These are phyloP conservation scores for Sphecodes monilicornis DNA, from an alignment of 2,888 invertebrate species.

Conservation along the genomic window DNA sequence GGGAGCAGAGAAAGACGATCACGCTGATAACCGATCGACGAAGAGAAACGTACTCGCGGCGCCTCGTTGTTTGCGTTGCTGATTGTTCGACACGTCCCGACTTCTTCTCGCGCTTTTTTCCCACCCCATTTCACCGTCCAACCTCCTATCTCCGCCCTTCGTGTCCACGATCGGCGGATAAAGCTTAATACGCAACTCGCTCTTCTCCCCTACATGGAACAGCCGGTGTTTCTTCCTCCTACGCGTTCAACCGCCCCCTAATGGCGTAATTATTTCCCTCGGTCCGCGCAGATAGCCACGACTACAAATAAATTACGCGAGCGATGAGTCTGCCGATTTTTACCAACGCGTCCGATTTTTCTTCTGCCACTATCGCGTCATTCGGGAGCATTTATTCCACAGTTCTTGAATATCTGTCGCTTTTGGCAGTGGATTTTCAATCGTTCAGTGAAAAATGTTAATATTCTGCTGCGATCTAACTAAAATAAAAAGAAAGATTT, in stretches of 20 bases:
- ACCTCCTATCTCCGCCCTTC: background rate
- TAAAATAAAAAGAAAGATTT: too few relatives aligned
- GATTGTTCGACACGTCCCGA: conserved; percentile 62
- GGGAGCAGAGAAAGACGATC: conserved; percentile 48
- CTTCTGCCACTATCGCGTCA: background rate
- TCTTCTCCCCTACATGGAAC: background rate
- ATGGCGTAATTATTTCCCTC: conserved; percentile 52
- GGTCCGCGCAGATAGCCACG: conserved; percentile 15
- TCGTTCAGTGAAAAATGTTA: too few relatives aligned
- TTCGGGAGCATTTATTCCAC: too few relatives aligned
- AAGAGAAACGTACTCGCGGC: conserved; percentile 63
- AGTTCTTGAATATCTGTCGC: too few relatives aligned
- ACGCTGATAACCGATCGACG: conserved; percentile 70
- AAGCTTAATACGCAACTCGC: conserved; percentile 22
- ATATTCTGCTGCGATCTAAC: too few relatives aligned
- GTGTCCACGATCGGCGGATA: conserved; percentile 41
- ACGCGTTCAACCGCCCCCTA: conserved; percentile 22
- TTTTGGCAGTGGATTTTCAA: too few relatives aligned
- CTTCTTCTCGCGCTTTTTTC: conserved; percentile 12
- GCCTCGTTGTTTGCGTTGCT: conserved; percentile 74
- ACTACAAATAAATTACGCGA: conserved; percentile 25
- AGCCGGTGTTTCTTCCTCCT: conserved; percentile 11
- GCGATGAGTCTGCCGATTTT: conserved; percentile 14
- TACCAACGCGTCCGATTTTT: background rate
- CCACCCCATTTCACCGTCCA: background rate